Conservation (phyloP, 2,888 invertebrate species). For the Scaptomyza cyrtandrae region DNA sequence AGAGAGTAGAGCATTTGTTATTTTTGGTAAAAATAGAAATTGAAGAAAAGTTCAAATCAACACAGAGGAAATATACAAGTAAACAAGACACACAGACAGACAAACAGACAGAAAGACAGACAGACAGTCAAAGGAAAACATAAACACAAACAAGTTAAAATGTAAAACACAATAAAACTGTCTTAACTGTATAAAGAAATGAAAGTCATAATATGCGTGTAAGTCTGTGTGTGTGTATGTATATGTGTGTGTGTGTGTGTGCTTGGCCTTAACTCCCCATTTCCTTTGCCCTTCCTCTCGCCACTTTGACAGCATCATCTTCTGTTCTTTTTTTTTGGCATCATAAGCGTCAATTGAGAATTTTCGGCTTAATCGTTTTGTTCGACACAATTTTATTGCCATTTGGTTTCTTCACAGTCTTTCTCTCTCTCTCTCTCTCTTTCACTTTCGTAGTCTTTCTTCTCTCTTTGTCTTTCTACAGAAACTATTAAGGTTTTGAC, state of each 20-base stretch:
- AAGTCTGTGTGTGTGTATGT: not conserved
- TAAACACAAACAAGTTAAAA: constrained; percentile 37
- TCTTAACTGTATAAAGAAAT: constrained; percentile 76
- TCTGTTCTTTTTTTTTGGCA: constrained; percentile 38
- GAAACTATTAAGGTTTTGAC: constrained; percentile 27
- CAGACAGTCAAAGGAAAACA: constrained; percentile 30
- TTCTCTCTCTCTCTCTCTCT: not conserved
- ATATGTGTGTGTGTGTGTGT: not conserved
- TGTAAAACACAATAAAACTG: constrained; percentile 77
- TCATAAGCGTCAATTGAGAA: constrained; percentile 61
- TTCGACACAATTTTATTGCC: constrained; percentile 47
- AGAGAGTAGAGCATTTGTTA: constrained; percentile 51
- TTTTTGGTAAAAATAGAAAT: constrained; percentile 72
- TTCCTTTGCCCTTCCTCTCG: not conserved
- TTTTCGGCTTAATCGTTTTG: constrained; percentile 52
- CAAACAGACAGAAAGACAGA: constrained; percentile 44
- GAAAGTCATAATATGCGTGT: constrained; percentile 67
- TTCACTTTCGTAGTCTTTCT: not conserved
- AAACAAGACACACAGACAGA: constrained; percentile 50
- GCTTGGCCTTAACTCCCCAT: not conserved
- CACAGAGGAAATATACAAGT: constrained; percentile 54
- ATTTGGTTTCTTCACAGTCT: constrained; percentile 1
- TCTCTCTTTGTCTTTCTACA: constrained; percentile 3
- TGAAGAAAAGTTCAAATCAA: constrained; percentile 71
- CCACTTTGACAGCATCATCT: constrained; percentile 45